Base-by-base conservation (phyloP, 2,113 vertebrate species). In the Daboia siamensis region DNA sequence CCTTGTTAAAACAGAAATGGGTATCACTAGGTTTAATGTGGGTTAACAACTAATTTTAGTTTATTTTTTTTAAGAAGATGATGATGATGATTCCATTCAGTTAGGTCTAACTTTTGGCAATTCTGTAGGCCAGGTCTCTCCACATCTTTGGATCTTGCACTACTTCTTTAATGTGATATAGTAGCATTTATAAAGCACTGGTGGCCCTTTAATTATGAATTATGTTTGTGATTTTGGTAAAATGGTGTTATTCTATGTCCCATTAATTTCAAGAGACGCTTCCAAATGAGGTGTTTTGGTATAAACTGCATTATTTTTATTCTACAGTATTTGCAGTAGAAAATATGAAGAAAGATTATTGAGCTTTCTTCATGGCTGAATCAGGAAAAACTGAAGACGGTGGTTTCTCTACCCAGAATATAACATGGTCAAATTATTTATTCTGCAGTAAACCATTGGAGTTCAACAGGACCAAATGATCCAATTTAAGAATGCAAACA, bases 21-120 rank as follows among this genome's bases (percentile, higher is more conserved):
- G 95, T 94, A 93, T 94, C 95, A 92, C 74, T 29, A 39, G 92
- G 64, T 1, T 91, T 90, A 92, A 46, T 93, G 90, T 94, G 64
- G 93, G 93, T 92, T 39, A 93, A 95, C 59, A 87, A 93, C 93
- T 90, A 90, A 21, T 85, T 95, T 96, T 84, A 95, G 6, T 92
- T 93, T 55, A 86, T 93, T 96, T 90, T 55, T 86, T 94, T 64
- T 64, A 13, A 13, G 61, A n/a, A 21, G 11, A 15, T n/a, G 4
- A 13, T 69, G 26, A 13, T 64, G 61, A 69, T 69, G 29, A 15
- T 29, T 69, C 29, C 64, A 33, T 69, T 69, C 29, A 69, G 64
- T 69, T 69, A n/a, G 15, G 61, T 69, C 64, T 69, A 29, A 69
- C 12, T 33, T 61, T 61, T 69, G 29, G 13, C 1, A 2, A 69